These are phyloP conservation scores for Clunio marinus DNA, from an alignment of 2,888 invertebrate genomes.

Conservation along the genomic window DNA sequence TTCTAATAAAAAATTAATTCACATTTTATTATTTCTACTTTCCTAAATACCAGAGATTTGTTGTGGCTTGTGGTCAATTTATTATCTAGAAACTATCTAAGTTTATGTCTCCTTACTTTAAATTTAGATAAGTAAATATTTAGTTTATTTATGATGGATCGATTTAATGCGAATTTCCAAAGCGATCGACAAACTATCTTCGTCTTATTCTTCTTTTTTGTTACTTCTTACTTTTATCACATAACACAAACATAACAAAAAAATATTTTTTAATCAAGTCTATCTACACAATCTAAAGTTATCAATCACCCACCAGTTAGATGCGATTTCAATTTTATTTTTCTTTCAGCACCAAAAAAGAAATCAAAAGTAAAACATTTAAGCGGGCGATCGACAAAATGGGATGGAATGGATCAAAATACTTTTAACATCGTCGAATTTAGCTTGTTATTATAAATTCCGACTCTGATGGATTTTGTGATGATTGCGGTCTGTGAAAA, in stretches of 20 bases:
- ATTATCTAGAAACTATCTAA: no score
- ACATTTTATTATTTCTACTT: no score
- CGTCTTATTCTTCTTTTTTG: neutral
- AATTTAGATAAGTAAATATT: neutral
- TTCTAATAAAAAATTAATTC: no score
- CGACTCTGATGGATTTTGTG: constrained; percentile 30
- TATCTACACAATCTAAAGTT: neutral
- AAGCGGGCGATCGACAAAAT: neutral
- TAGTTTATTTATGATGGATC: no score
- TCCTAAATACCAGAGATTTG: no score
- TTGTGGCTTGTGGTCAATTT: no score
- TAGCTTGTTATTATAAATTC: constrained; percentile 35
- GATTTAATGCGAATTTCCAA: neutral
- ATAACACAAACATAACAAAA: constrained; percentile 13
- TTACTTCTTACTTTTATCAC: neutral
- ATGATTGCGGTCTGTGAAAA: constrained; percentile 24
- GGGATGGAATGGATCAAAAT: neutral
- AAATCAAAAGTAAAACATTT: neutral
- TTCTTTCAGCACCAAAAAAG: neutral
- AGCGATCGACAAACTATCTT: neutral
- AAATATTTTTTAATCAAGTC: neutral
- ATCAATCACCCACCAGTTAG: no score
- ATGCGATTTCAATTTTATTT: no score
- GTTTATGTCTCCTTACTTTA: neutral
- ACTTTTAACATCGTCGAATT: no score